Base-by-base conservation (phyloP, 1,140 invertebrate genomes). In the Achroia grisella region DNA sequence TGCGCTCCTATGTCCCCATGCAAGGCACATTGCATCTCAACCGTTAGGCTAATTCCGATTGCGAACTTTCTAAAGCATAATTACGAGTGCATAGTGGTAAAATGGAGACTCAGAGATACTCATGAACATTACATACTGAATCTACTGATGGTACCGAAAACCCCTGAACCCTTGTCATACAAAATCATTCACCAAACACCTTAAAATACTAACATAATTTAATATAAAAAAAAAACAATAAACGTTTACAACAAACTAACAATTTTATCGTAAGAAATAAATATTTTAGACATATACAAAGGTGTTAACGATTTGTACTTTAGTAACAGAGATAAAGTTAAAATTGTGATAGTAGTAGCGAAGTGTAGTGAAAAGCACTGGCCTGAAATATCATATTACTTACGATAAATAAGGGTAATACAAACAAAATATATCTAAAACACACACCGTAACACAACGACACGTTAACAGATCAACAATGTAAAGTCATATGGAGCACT, bases 201-300 rank as follows among this genome's bases (percentile, higher is more conserved):
- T 60, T 60, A 64, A 17, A 46, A 48, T 34, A 52, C 52, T 53
- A 56, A 57, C 54, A 52, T 49, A 52, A 55, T 30, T 13, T 59
- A 48, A 52, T 44, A 50, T 52, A 40, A 49, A 62, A 57, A 52
- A 63, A 48, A 54, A 65, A 61, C 54, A 61, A 54, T 48, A 42
- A 62, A 54, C 56, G 17, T 55, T 58, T 57, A 60, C 44, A 51
- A 62, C 55, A 54, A 61, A 45, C 61, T 50, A 65, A 64, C 51
- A 48, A 44, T 31, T 56, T 52, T 52, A 47, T 49, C 44, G 52
- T 52, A 32, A 30, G 39, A 45, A 48, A 43, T 36, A 48, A 42
- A 45, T 44, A 52, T 43, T 46, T 30, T 35, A 51, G 46, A 42
- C 40, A 49, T 31, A 33, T 37, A 37, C 35, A 17, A 15, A 15